phyloP scores from a whole-genome alignment of 2,797 vertebrate genomes.

The Etheostoma perlongum region DNA sequence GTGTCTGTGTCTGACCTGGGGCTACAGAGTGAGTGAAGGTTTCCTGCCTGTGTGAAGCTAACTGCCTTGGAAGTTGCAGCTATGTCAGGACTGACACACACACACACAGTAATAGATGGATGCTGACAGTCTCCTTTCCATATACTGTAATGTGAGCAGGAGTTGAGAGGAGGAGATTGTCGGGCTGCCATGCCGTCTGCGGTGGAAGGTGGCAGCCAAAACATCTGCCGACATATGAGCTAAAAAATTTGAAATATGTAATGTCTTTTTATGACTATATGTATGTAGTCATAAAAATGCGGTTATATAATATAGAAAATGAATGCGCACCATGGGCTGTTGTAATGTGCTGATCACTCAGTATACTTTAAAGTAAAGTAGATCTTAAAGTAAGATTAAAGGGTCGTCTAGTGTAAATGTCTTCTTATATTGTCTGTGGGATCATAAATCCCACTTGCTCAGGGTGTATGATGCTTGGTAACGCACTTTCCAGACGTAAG shows the following conservation, averaged over 20 bases:
- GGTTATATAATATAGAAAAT: too few relatives aligned
- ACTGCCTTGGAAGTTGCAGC: slow-evolving; percentile 52
- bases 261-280: background rate
- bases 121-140: slow-evolving; percentile 25
- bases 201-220: background rate
- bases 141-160: slow-evolving; percentile 11
- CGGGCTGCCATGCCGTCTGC: background rate
- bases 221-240: background rate
- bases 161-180: slow-evolving; percentile 5
- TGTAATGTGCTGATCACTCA: too few relatives aligned
- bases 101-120: slow-evolving; percentile 28
- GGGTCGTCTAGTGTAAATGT: too few relatives aligned
- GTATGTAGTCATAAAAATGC: background rate
- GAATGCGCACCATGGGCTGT: too few relatives aligned
- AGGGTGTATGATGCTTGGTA: too few relatives aligned
- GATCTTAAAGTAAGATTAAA: too few relatives aligned
- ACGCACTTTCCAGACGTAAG: too few relatives aligned
- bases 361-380: too few relatives aligned
- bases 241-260: background rate
- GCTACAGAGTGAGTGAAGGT: slow-evolving; percentile 66
- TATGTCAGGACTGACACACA: slow-evolving; percentile 48
- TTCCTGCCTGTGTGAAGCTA: slow-evolving; percentile 56
- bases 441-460: too few relatives aligned
- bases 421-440: too few relatives aligned
- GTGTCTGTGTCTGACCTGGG: slow-evolving; percentile 32